Conservation (phyloP, 2,888 invertebrate genomes). For the Epicampocera succincta region DNA sequence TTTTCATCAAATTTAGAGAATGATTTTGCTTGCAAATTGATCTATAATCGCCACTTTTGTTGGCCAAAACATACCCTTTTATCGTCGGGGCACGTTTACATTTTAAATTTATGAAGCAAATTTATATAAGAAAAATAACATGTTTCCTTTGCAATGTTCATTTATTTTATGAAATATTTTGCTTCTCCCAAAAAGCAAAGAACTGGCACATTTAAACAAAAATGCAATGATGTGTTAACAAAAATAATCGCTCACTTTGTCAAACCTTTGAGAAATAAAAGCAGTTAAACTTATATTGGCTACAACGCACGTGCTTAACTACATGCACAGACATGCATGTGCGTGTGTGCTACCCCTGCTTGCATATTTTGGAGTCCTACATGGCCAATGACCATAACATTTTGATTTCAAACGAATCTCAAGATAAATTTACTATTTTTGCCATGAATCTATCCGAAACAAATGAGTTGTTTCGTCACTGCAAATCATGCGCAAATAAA, state of each 20-base stretch:
- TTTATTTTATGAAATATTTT: slow-evolving; percentile 23
- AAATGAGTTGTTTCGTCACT: slow-evolving; percentile 28
- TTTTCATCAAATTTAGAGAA: too few species aligned
- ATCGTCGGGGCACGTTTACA: slow-evolving; percentile 11
- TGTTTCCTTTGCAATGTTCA: slow-evolving; percentile 15
- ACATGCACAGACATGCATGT: neutral
- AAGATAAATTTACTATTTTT: slow-evolving; percentile 7
- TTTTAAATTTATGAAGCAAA: slow-evolving; percentile 41
- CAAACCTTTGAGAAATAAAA: slow-evolving; percentile 38
- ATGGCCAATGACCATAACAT: slow-evolving; percentile 15
- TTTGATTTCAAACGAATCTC: slow-evolving; percentile 11
- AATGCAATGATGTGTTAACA: slow-evolving; percentile 69
- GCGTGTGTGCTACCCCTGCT: neutral
- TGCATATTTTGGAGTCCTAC: neutral
- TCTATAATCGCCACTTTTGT: too few species aligned
- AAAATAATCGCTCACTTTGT: slow-evolving; percentile 69
- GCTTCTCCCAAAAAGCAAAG: neutral
- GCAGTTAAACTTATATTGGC: neutral
- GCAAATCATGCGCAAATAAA: slow-evolving; percentile 64
- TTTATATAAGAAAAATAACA: slow-evolving; percentile 16
- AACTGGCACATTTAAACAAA: slow-evolving; percentile 35
- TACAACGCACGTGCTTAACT: neutral
- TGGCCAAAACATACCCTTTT: neutral
- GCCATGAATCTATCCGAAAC: neutral
- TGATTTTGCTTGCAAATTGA: neutral